Conservation (phyloP, 1,140 invertebrate genomes). For the Triops cancriformis region DNA sequence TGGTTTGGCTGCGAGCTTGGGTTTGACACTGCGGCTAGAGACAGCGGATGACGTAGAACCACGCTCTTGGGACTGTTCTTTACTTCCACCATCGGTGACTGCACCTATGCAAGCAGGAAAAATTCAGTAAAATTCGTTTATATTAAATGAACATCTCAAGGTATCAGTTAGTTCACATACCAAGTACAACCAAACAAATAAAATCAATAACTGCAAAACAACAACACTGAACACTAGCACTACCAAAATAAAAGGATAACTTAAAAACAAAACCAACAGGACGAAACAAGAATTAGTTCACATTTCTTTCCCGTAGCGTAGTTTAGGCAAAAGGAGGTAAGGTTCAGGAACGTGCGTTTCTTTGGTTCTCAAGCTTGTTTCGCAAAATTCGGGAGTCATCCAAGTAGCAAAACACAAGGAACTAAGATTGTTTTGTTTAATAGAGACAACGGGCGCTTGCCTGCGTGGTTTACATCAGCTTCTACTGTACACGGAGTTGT, state of each 20-base stretch:
- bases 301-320: neutral
- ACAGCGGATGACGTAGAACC: slow-evolving; percentile 7
- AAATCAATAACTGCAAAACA: neutral
- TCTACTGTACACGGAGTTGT: neutral
- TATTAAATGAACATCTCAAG: no score
- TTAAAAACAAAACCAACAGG: neutral
- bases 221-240: neutral
- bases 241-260: neutral
- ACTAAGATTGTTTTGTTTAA: neutral
- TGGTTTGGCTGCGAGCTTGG: slow-evolving; percentile 30
- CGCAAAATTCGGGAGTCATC: no score
- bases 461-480: neutral
- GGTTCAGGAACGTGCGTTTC: neutral
- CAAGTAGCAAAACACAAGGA: no score
- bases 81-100: neutral
- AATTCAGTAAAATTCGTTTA: no score
- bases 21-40: slow-evolving; percentile 17
- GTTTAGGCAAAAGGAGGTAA: slow-evolving; percentile 4
- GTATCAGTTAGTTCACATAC: no score
- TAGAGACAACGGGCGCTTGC: neutral
- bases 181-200: neutral
- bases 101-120: neutral
- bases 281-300: neutral
- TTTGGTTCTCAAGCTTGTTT: neutral
- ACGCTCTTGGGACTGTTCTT: neutral